Percentiles rank a stretch among this genome's conserved stretches.
Evolutionary conservation across 2,888 invertebrate species (phyloP).

Genomic region (Microctonus aethiopoides): DNA sequence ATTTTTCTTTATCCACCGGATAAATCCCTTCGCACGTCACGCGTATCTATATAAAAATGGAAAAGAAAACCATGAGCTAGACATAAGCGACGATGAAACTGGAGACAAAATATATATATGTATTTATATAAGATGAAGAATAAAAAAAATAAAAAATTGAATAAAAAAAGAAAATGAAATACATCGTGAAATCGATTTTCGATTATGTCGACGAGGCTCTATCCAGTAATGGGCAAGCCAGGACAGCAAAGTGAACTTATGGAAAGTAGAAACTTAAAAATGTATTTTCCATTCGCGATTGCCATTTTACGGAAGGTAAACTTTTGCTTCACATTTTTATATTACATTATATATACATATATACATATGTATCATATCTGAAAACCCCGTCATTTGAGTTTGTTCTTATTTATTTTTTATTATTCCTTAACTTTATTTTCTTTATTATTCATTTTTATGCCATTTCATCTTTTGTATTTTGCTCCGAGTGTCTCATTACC

Average conservation of each 20-base stretch:
- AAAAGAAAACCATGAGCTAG: conserved; percentile 24
- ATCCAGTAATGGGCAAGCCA: conserved; percentile 45
- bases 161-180: conserved; percentile 32
- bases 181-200: conserved; percentile 50
- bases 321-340: conserved; percentile 29
- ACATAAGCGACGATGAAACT: conserved; percentile 16
- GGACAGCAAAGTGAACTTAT: conserved; percentile 41
- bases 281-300: conserved; percentile 48
- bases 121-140: too few relatives aligned
- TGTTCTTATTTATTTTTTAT: conserved; percentile 10
- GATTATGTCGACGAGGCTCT: conserved; percentile 50
- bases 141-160: conserved; percentile 28
- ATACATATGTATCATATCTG: too few relatives aligned
- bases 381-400: conserved; percentile 21
- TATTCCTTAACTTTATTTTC: neutral
- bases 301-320: conserved; percentile 44
- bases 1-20: conserved; percentile 46
- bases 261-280: conserved; percentile 49
- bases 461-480: neutral
- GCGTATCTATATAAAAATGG: conserved; percentile 29
- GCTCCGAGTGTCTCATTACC: neutral
- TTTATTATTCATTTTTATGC: conserved; percentile 7
- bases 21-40: conserved; percentile 48
- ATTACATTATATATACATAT: too few relatives aligned
- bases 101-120: conserved; percentile 10